Evolutionary conservation across 2,113 vertebrate genomes (phyloP).

Genomic region (Silurus meridionalis): DNA sequence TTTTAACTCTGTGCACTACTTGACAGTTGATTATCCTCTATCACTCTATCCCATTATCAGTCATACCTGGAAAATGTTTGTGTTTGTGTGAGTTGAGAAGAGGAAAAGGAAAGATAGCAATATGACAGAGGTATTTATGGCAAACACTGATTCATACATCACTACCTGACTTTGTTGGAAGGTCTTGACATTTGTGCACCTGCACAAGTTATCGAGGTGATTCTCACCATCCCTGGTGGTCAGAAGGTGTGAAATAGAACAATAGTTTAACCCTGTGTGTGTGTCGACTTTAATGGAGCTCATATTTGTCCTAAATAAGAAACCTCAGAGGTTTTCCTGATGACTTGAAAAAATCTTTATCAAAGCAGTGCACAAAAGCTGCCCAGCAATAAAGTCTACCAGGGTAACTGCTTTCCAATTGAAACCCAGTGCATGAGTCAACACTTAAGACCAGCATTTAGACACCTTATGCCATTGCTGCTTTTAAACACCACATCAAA

Average conservation of each 20-base stretch:
- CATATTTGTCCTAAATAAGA: not conserved
- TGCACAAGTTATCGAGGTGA: not conserved
- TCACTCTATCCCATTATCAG: not conserved
- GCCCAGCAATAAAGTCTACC: not conserved
- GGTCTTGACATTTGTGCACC: not conserved
- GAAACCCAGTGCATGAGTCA: slow-evolving; percentile 15
- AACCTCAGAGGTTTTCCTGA: not conserved
- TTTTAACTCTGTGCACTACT: not conserved
- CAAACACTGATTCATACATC: not conserved
- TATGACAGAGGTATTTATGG: not conserved
- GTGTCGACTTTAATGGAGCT: not conserved
- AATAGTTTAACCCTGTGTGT: not conserved
- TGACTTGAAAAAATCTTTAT: not conserved
- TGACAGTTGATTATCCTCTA: not conserved
- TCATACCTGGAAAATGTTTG: not conserved
- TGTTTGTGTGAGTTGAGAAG: not conserved
- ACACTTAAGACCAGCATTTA: slow-evolving; percentile 32
- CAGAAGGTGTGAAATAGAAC: not conserved
- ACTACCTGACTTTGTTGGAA: not conserved
- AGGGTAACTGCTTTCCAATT: not conserved
- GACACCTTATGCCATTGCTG: slow-evolving; percentile 22
- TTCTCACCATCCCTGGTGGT: not conserved
- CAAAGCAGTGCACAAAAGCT: not conserved
- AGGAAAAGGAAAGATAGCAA: not conserved
- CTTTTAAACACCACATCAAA: slow-evolving; percentile 31